Evolutionary conservation across 2,888 invertebrate species (phyloP).

Genomic region (Chydorus sphaericus): DNA sequence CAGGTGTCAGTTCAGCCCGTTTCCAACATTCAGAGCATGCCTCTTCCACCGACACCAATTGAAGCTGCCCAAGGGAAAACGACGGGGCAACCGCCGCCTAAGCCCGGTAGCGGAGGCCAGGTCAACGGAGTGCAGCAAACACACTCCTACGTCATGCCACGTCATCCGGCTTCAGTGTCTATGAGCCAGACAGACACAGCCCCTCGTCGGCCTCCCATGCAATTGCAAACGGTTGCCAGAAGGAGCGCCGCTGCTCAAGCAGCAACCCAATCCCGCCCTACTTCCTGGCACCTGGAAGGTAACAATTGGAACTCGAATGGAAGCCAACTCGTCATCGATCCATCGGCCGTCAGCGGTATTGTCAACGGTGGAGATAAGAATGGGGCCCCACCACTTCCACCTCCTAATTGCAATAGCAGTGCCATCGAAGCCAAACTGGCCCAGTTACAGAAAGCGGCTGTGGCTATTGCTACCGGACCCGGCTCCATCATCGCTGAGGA

Average conservation of each 20-base stretch:
- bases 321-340: slow-evolving; percentile 10
- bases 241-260: slow-evolving; percentile 19
- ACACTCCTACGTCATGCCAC: slow-evolving; percentile 67
- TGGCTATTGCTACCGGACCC: slow-evolving; percentile 10
- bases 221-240: too few relatives aligned
- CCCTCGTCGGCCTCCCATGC: slow-evolving; percentile 19
- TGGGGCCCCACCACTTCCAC: slow-evolving; percentile 4
- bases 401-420: slow-evolving; percentile 6
- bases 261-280: slow-evolving; percentile 17
- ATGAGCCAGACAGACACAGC: slow-evolving; percentile 11
- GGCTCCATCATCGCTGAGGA: slow-evolving; percentile 14
- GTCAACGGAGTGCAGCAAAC: slow-evolving; percentile 40
- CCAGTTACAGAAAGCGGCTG: slow-evolving; percentile 10
- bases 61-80: slow-evolving; percentile 15
- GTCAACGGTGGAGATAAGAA: background rate
- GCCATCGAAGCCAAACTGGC: slow-evolving; percentile 10
- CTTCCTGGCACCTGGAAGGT: slow-evolving; percentile 23
- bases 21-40: slow-evolving; percentile 14
- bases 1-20: background rate
- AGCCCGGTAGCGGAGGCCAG: background rate
- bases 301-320: slow-evolving; percentile 20
- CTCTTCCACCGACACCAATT: slow-evolving; percentile 12
- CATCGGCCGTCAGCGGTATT: background rate
- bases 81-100: slow-evolving; percentile 8
- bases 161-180: slow-evolving; percentile 33